Base-by-base conservation (phyloP, 1,140 invertebrate genomes). In the Habropoda laboriosa region DNA sequence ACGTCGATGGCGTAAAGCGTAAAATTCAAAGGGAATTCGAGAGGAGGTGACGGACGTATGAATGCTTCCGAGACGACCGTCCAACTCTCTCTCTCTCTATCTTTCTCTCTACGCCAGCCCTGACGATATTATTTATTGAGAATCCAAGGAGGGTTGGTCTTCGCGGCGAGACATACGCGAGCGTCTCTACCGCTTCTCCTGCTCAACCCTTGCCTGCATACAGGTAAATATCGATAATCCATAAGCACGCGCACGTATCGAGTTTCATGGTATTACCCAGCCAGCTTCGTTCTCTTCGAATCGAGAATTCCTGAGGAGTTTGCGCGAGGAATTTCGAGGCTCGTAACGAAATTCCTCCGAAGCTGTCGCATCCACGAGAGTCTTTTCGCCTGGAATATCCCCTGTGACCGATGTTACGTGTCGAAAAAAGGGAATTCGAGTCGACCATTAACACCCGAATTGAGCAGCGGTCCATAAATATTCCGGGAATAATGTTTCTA, bases 11-110 rank as follows among this genome's bases (percentile, higher is more conserved):
- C 80, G 86, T 87, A 88, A 89, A 91, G 87, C 88, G 89, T 87
- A 84, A 89, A 91, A 91, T 91, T 92, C 90, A 91, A 92, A 92
- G 89, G 83, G 87, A 92, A 91, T 90, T 80, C 85, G 78, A 68
- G 83, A 89, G 76, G 45, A 79, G 66, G 76, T 82, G 80, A 72
- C 73, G 64, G 83, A 79, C 73, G 49, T 86, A 89, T 88, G 87
- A 91, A 92, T 90, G 80, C 87, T 90, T 27, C 86, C 86, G 88
- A 87, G 87, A 86, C 80, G 87, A 66, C 76, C 71, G 82, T 82
- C 8, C 27, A 18, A 5, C 64, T 49, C 21, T 12, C 12, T 32
- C 13, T 49, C 45, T 24, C 5, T 18, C 64, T n/a, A 16, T 35
- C 58, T 40, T 8, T 12, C 32, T 40, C n/a, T 24, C 60, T 61